Conservation (phyloP, 2,113 vertebrate species). For the Toxostoma redivivum region DNA sequence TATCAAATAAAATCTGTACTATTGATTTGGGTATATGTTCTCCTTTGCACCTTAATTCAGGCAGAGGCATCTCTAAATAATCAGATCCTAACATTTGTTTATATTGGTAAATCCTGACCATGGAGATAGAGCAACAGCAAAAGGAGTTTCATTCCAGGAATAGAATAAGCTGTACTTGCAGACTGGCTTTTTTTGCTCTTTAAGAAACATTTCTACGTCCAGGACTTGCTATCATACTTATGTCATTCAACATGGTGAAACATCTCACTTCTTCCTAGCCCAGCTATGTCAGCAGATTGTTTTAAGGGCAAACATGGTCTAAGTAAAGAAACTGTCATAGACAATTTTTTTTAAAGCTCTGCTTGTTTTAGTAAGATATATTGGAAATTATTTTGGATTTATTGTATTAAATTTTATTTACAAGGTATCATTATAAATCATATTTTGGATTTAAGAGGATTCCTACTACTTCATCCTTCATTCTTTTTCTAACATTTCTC, state of each 20-base stretch:
- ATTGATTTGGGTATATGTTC: background rate
- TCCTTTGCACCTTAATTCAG: background rate
- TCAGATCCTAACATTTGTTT: background rate
- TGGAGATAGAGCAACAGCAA: background rate
- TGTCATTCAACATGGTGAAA: background rate
- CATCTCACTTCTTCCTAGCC: background rate
- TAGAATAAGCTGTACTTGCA: background rate
- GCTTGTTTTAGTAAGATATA: background rate
- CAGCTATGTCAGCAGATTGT: background rate
- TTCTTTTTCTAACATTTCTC: background rate
- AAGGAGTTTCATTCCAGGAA: background rate
- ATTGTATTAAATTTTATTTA: background rate
- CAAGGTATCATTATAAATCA: background rate
- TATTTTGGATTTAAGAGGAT: background rate
- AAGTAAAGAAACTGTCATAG: background rate
- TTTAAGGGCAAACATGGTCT: background rate
- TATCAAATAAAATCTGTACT: background rate
- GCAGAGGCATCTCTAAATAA: background rate
- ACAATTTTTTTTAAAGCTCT: background rate
- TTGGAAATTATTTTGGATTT: background rate
- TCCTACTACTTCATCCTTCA: background rate
- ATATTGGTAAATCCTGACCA: background rate
- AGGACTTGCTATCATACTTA: conserved; percentile 18
- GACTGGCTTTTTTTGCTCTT: background rate
- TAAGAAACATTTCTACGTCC: background rate